Conservation (phyloP, 2,113 vertebrate genomes). For the Colius striatus region DNA sequence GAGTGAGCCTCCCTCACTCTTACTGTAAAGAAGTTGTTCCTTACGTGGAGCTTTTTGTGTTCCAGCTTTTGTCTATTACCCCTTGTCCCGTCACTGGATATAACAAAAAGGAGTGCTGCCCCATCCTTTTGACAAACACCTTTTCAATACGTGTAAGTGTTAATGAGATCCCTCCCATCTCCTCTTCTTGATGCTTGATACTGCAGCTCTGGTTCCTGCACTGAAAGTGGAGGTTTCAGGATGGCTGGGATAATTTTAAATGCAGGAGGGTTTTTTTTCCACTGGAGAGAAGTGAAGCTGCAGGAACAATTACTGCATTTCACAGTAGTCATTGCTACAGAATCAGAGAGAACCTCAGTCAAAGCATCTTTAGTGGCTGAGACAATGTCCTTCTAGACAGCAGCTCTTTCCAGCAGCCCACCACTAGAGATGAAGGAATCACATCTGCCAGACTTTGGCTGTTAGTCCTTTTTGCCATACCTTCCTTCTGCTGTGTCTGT, state of each 20-base stretch:
- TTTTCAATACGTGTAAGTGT: no score
- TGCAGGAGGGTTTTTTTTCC: neutral
- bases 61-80: no score
- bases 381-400: no score
- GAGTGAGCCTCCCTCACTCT: no score
- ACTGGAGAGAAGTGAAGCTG: neutral
- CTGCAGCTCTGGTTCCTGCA: neutral
- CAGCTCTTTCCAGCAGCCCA: neutral
- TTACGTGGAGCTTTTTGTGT: no score
- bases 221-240: neutral
- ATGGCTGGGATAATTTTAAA: neutral
- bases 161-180: no score
- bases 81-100: no score
- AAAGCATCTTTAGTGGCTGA: neutral
- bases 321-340: neutral
- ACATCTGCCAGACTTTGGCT: neutral
- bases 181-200: neutral
- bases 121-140: no score
- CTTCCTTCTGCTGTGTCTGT: neutral
- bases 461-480: neutral
- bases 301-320: neutral
- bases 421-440: neutral
- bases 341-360: neutral
- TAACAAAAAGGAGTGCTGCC: no score
- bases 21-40: no score